Base-by-base conservation (phyloP, 2,797 vertebrate genomes). In the Schizopygopsis pylzovi region DNA sequence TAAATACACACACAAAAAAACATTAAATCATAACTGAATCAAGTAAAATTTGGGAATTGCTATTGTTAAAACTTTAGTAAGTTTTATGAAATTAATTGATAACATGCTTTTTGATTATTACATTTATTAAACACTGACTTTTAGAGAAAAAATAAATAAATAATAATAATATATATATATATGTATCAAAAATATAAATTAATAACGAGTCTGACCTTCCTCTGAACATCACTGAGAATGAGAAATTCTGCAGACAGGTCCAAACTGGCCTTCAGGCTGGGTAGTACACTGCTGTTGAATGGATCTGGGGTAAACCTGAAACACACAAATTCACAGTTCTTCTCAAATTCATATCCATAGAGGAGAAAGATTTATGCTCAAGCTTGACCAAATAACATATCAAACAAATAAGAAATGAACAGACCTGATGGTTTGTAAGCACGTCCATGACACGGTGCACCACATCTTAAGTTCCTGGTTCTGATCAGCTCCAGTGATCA, bases 371-470 rank as follows among this genome's bases (percentile, higher is more conserved):
- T 11, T 61, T 41, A 70, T 71, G n/a, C 15, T 71, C 25, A 28
- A 1, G 43, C 56, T 47, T 47, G 10, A 65, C 20, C 4, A 37
- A 16, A 52, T 13, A 75, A 47, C 28, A 65, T 6, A 67, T 37
- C 16, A 2, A 79, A 43, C 7, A 25, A 20, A 2, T 25, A 61
- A 10, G 1, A 83, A 71, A 68, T 41, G 11, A 84, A 81, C 85
- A 22, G 22, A 99, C 98, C 96, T 96, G 84, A 99, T 95, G 13
- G 98, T 99, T 90, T 99, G 98, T 82, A 99, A 94, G 89, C 98
- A 99, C 10, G 97, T 99, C 98, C 98, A 99, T 37, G 97, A 98
- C 54, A 99, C 98, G 0, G 98, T 99, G 92, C 98, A 99, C 98
- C 98, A 99, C 96, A 99, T 96, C 93, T 99, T 99, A 79, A 99